Base-by-base conservation (phyloP, 2,888 invertebrate species). In the Dicroscelio sp. region DNA sequence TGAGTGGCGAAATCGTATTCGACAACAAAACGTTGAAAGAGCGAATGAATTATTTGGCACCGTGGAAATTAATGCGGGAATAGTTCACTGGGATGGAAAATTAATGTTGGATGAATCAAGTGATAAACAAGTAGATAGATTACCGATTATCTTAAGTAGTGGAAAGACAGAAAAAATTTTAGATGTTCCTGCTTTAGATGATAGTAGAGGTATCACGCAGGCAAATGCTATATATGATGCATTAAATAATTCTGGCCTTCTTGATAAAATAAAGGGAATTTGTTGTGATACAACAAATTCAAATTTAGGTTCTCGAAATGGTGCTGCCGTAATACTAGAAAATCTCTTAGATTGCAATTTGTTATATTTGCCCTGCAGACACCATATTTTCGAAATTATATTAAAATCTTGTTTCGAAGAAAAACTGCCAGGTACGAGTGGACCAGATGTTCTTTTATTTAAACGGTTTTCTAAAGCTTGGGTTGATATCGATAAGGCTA, bases 51-150 rank as follows among this genome's bases (percentile, higher is more conserved):
- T 65, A 82, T 88, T 90, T 60, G 12, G 71, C 23, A 65, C 58
- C 86, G 14, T 33, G 3, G 55, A 85, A 23, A 52, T 86, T 33
- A 83, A 82, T 67, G 79, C 85, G 52, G 52, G 76, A 2, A 83
- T 89, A 80, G 20, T 91, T 30, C 87, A 86, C 75, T 90, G 83
- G 82, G 90, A 90, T 82, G 90, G 92, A 25, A 92, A 88, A 86
- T 65, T 92, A 3, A 58, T 92, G 14, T 20, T 17, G 63, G 78
- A 69, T 52, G 14, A 71, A 43, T 20, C 69, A 27, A 67, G 27
- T 73, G 79, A n/a, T 55, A 86, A 73, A 17, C 58, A 91, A 43
- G 71, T 88, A 14, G 82, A 88, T 58, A 43, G 88, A 58, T 88
- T 91, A 55, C 71, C 83, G 12, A 71, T 88, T 67, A 33, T 86